These are phyloP conservation scores for Zaprionus lachaisei DNA, from an alignment of 1,140 invertebrate species.

Conservation along the genomic window DNA sequence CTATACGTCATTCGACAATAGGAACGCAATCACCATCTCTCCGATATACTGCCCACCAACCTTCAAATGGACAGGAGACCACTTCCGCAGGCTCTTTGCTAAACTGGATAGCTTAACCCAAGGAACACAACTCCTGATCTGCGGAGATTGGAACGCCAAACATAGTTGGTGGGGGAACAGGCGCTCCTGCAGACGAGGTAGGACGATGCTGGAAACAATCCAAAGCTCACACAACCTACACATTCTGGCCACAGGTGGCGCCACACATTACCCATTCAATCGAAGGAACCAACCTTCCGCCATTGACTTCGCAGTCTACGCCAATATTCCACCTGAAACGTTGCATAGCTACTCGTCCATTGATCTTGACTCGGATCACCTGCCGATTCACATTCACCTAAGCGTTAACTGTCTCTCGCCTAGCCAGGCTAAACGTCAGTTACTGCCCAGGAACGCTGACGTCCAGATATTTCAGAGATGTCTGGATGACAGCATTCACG, in stretches of 20 bases:
- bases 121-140: not conserved
- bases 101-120: not conserved
- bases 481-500: not conserved
- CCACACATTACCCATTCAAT: slow-evolving; percentile 19
- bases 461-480: not conserved
- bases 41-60: slow-evolving; percentile 15
- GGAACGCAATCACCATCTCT: not conserved
- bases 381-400: not conserved
- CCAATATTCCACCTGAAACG: not conserved
- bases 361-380: slow-evolving; percentile 14
- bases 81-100: not conserved
- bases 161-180: slow-evolving; percentile 17
- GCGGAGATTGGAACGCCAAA: slow-evolving; percentile 29
- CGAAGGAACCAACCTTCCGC: slow-evolving; percentile 14
- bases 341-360: not conserved
- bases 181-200: slow-evolving; percentile 10
- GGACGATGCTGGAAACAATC: too few relatives aligned
- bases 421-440: too few relatives aligned
- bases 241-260: slow-evolving; percentile 16
- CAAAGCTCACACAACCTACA: not conserved
- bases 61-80: not conserved
- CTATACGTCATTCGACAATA: not conserved
- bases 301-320: slow-evolving; percentile 25
- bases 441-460: not conserved
- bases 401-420: too few relatives aligned